Evolutionary conservation across 2,113 vertebrate genomes (phyloP), one percentile per base, ranked within the genome.

Genomic region (Heterochromis multidens): DNA sequence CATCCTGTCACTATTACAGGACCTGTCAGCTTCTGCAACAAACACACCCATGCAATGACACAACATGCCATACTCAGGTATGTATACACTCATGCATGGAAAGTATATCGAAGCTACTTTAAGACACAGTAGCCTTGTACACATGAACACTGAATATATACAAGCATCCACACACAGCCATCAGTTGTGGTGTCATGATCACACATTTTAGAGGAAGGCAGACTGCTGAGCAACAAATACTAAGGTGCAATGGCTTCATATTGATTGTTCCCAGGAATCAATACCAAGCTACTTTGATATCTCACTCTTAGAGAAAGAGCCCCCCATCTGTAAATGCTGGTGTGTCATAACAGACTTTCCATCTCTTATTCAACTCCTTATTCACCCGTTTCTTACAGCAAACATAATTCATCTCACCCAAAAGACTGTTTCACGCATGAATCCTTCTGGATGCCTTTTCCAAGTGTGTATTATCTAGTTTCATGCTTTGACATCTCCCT

Each of bases 211-310:
- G 91, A 93, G 91, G 84, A 93, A 93, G 89, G 85, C 80, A 79
- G 81, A 87, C 89, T 61, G 88, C 91, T 86, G 87, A 94, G 93
- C 92, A 94, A 90, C 94, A 92, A 92, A 95, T 89, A 89, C 91
- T 86, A 88, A 89, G 93, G 93, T 92, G 94, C 90, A 90, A 91
- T 90, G 92, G 93, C 86, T 82, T 87, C 33, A 14, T 90, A 96
- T 95, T 77, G 95, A 95, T 95, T 37, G 59, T 54, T 90, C 86
- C 43, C 27, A 5, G 61, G 49, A 89, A 95, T 96, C 93, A 85
- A 95, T 95, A 91, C 88, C 29, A 21, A 83, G 88, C 90, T 92
- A 79, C 93, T 94, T 93, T 95, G 94, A 94, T 95, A 94, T 95
- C 95, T 95, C 87, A 93, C 90, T 94, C 80, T 78, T 35, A 82